Conservation (phyloP, 2,113 vertebrate genomes). For the Deroptyus accipitrinus region DNA sequence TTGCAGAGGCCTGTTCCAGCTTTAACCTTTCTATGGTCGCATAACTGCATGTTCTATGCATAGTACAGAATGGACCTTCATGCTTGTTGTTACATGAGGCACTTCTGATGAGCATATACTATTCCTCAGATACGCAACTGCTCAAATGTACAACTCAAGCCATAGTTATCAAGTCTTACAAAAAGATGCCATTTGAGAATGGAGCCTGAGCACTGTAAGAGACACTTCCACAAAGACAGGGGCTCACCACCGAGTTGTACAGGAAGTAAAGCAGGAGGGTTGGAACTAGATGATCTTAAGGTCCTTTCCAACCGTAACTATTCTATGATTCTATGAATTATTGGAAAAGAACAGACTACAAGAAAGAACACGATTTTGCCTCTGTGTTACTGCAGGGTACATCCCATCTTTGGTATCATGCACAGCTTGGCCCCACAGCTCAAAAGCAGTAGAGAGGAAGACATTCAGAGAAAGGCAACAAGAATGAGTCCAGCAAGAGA, state of each 20-base stretch:
- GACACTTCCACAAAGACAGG: neutral
- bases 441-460: neutral
- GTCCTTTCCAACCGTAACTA: too few relatives aligned
- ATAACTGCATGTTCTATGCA: neutral
- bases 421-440: neutral
- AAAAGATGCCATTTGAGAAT: neutral
- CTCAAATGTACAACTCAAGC: neutral
- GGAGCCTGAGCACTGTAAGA: neutral
- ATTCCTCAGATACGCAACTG: neutral
- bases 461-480: neutral
- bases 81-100: neutral
- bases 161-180: neutral
- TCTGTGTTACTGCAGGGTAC: neutral
- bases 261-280: neutral
- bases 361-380: neutral
- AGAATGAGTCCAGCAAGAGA: neutral
- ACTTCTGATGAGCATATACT: neutral
- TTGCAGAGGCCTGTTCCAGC: neutral
- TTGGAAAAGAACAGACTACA: neutral
- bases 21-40: neutral
- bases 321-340: neutral
- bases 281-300: too few relatives aligned
- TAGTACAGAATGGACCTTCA: accelerated
- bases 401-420: neutral
- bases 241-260: neutral